phyloP scores from a whole-genome alignment of 2,797 vertebrate genomes.

The Eremophila alpestris region DNA sequence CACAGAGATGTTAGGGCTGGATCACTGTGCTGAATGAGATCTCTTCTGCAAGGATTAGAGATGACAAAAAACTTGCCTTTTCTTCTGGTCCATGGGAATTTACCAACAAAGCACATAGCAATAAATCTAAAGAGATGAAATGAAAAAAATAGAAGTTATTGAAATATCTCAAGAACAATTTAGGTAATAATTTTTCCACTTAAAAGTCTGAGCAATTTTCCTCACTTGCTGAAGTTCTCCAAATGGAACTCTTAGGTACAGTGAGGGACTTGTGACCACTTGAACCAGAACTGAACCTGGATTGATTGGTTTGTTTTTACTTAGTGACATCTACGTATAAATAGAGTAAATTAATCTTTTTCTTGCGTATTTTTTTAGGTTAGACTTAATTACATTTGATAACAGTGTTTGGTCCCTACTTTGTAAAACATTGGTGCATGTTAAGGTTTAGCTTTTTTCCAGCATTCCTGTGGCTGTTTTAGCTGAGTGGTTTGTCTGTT shows the following conservation, averaged over 20 bases:
- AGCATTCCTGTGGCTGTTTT: not conserved
- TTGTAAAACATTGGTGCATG: not conserved
- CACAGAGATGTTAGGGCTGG: not conserved
- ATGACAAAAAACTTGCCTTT: not conserved
- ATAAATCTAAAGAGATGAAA: not conserved
- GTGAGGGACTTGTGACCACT: not conserved
- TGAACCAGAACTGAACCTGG: not conserved
- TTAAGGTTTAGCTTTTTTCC: not conserved
- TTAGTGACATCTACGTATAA: not conserved
- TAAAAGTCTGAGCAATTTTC: not conserved
- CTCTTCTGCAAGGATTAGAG: not conserved
- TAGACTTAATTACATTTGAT: not conserved
- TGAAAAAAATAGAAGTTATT: not conserved
- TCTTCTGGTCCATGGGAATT: not conserved
- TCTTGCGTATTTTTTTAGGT: not conserved
- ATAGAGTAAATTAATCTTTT: not conserved
- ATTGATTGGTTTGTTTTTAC: not conserved
- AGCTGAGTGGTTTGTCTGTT: not conserved
- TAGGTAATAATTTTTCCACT: not conserved
- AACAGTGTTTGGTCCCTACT: not conserved
- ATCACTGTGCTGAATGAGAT: accelerated
- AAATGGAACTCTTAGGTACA: not conserved
- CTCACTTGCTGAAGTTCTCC: not conserved
- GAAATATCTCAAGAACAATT: not conserved
- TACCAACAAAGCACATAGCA: not conserved